phyloP scores from a whole-genome alignment of 1,140 invertebrate genomes.

The Drosophila lini region DNA sequence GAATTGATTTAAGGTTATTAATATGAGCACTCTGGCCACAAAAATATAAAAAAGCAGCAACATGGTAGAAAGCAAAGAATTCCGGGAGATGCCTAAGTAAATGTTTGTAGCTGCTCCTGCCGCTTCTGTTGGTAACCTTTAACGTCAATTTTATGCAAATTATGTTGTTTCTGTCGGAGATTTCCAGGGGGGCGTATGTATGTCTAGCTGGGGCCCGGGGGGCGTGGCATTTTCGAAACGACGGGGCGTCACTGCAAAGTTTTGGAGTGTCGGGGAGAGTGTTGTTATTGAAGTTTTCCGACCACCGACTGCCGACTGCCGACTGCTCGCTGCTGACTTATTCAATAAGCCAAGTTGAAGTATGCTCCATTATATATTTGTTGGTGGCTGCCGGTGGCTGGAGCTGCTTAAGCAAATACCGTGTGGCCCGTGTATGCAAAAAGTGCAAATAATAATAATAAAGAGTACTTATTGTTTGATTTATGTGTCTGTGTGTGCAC shows the following conservation, averaged over 20 bases:
- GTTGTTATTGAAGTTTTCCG: constrained; percentile 79
- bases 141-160: constrained; percentile 84
- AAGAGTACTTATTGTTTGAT: constrained; percentile 84
- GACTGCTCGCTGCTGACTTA: constrained; percentile 69
- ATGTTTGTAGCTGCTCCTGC: constrained; percentile 65
- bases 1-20: constrained; percentile 84
- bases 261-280: constrained; percentile 60
- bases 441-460: constrained; percentile 84
- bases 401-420: constrained; percentile 77
- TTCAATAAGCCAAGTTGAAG: constrained; percentile 84
- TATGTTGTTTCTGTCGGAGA: constrained; percentile 73
- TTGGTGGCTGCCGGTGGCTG: constrained; percentile 44
- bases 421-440: constrained; percentile 71
- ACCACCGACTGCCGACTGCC: constrained; percentile 41
- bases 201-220: constrained; percentile 23
- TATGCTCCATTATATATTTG: constrained; percentile 71
- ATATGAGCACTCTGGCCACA: constrained; percentile 55
- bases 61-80: constrained; percentile 30
- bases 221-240: constrained; percentile 67
- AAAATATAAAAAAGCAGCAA: constrained; percentile 19
- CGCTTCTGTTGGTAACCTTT: constrained; percentile 67
- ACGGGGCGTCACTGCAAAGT: constrained; percentile 72
- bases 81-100: constrained; percentile 69
- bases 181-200: constrained; percentile 23
- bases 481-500: constrained; percentile 83